phyloP scores from a whole-genome alignment of 2,113 vertebrate genomes.

The Ginglymostoma cirratum region DNA sequence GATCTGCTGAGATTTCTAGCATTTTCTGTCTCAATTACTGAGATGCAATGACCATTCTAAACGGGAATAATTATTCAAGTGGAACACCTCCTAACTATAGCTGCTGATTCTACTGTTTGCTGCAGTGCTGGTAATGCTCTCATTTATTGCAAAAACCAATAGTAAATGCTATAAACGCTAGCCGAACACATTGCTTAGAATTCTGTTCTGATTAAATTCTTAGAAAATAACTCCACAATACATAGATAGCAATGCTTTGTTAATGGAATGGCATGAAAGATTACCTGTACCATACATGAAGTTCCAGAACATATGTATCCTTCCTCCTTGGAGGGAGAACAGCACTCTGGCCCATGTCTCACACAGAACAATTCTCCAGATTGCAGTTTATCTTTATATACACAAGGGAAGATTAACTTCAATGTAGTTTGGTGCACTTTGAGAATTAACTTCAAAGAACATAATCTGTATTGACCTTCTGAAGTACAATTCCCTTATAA shows the following conservation, averaged over 20 bases:
- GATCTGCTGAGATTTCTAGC: not conserved
- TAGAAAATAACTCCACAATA: not conserved
- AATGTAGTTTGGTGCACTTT: conserved; percentile 49
- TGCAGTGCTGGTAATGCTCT: not conserved
- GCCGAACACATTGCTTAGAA: not conserved
- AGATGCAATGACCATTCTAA: not conserved
- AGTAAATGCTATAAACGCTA: not conserved
- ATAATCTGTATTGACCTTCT: conserved; percentile 53
- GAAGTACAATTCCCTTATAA: conserved; percentile 55
- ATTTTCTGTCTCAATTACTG: not conserved
- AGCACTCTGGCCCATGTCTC: conserved; percentile 56
- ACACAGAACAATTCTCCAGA: conserved; percentile 37
- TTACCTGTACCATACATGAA: conserved; percentile 59
- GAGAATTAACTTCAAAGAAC: conserved; percentile 55
- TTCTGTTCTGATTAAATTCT: not conserved
- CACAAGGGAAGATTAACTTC: conserved; percentile 52
- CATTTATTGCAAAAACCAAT: not conserved
- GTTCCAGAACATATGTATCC: conserved; percentile 52
- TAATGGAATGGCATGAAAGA: not conserved
- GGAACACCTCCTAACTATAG: not conserved
- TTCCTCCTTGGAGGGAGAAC: conserved; percentile 47
- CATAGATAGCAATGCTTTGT: not conserved
- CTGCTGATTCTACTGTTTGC: not conserved
- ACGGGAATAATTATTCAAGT: not conserved
- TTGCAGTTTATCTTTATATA: conserved; percentile 48